Percentiles rank a stretch among this genome's conserved stretches.
These are phyloP conservation scores for Geotrupes spiniger DNA, from an alignment of 2,888 invertebrate genomes.

Conservation along the genomic window DNA sequence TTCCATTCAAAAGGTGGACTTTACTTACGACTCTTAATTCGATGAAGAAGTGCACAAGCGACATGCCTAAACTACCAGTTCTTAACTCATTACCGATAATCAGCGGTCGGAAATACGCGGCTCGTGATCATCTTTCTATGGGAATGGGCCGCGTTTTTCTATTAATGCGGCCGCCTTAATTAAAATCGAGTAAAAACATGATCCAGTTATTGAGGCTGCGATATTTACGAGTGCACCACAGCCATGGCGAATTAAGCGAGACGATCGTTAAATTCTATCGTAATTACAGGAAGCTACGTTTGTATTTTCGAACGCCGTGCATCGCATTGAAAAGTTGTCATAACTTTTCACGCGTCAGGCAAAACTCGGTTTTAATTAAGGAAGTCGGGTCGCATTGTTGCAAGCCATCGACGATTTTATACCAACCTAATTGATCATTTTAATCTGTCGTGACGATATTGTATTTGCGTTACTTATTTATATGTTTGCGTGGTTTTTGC, in stretches of 20 bases:
- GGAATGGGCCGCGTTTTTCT: constrained; percentile 2
- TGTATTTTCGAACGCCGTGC: constrained; percentile 23
- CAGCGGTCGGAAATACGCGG: neutral
- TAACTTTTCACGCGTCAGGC: constrained; percentile 17
- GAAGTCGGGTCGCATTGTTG: constrained; percentile 8
- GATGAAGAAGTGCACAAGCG: constrained; percentile 3
- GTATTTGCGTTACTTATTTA: too few species aligned
- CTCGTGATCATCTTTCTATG: constrained; percentile 8
- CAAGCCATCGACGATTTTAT: too few species aligned
- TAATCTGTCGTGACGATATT: too few species aligned
- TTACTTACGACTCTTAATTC: constrained; percentile 5
- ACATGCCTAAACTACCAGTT: constrained; percentile 3
- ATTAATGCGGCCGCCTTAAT: constrained; percentile 6
- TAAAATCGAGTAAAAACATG: constrained; percentile 11
- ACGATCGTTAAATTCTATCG: constrained; percentile 29
- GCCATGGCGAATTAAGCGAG: constrained; percentile 28
- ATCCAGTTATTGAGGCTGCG: constrained; percentile 11
- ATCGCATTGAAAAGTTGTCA: constrained; percentile 17
- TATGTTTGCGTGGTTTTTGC: too few species aligned
- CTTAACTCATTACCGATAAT: constrained; percentile 10
- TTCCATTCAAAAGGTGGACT: constrained; percentile 1
- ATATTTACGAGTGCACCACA: constrained; percentile 25
- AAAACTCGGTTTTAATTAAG: constrained; percentile 21
- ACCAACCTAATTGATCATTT: too few species aligned
- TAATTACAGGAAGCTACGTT: constrained; percentile 32